phyloP scores from a whole-genome alignment of 2,113 vertebrate species.

The Alectura lathami region DNA sequence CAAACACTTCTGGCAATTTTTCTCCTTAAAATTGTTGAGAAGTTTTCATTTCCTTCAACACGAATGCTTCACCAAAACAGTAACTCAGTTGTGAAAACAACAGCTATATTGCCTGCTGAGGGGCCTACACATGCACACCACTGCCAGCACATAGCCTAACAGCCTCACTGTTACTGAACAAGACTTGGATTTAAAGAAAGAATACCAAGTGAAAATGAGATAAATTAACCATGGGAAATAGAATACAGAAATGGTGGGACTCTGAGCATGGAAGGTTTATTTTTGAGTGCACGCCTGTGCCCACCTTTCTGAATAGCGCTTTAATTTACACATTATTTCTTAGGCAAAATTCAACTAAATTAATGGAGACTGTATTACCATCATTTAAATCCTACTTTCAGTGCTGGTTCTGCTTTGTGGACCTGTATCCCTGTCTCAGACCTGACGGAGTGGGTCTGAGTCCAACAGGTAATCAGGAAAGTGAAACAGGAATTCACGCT shows the following conservation, averaged over 20 bases:
- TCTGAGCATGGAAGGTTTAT: neutral
- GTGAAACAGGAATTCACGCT: neutral
- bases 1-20: neutral
- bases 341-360: slow-evolving; percentile 59
- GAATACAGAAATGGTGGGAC: neutral
- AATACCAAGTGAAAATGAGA: neutral
- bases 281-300: neutral
- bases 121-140: neutral
- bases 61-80: neutral
- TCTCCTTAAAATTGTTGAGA: neutral
- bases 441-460: neutral
- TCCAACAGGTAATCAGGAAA: neutral
- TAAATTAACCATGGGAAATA: neutral
- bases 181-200: neutral
- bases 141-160: neutral
- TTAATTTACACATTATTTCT: slow-evolving; percentile 47
- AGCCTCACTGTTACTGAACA: neutral
- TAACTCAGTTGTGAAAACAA: neutral
- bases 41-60: neutral
- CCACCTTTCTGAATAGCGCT: slow-evolving; percentile 25
- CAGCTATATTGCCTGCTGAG: neutral
- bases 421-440: neutral
- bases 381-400: slow-evolving; percentile 52
- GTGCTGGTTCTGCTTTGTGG: neutral
- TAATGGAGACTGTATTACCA: slow-evolving; percentile 30